Evolutionary conservation across 2,797 vertebrate species (phyloP).

Genomic region (Squalus acanthias): DNA sequence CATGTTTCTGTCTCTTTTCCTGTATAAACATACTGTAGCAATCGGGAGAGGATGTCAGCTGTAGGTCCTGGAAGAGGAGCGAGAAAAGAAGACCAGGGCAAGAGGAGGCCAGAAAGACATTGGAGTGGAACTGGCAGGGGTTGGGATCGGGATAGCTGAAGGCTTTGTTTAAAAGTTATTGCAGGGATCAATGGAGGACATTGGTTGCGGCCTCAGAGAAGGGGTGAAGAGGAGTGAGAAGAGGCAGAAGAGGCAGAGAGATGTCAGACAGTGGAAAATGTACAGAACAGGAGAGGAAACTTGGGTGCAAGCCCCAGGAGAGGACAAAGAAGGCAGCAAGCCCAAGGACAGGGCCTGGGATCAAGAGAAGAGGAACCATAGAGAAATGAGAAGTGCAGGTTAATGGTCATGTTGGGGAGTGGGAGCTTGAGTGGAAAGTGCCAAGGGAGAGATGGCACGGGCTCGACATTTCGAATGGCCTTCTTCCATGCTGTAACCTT

Average conservation of each 20-base stretch:
- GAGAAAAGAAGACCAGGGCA: not conserved
- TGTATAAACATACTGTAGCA: not conserved
- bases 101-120: not conserved
- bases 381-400: not conserved
- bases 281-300: not conserved
- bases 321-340: not conserved
- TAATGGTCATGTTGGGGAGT: not conserved
- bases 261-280: not conserved
- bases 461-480: no score
- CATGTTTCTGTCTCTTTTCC: not conserved
- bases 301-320: not conserved
- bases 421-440: no score
- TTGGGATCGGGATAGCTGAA: not conserved
- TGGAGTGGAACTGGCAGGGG: not conserved
- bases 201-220: not conserved
- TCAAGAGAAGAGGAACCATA: no score
- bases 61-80: not conserved
- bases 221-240: not conserved
- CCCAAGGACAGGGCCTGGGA: not conserved
- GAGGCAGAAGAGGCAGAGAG: not conserved
- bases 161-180: not conserved
- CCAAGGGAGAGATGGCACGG: no score
- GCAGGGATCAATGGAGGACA: not conserved
- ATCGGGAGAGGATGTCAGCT: not conserved
- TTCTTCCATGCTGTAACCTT: no score